phyloP scores from a whole-genome alignment of 2,113 vertebrate species.

The Diphyllodes magnificus region DNA sequence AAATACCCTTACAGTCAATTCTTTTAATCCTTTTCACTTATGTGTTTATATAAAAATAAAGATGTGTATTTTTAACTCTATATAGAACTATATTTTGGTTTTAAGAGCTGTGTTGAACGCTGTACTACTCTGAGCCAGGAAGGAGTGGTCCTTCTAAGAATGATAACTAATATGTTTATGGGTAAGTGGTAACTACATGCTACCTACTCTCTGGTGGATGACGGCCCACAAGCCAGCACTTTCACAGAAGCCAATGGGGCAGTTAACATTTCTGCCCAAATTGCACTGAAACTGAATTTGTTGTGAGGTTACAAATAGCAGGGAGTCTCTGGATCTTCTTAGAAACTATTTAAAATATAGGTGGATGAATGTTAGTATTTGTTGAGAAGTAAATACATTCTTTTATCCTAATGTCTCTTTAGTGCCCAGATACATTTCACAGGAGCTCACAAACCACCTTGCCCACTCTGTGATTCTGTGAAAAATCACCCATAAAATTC shows the following conservation, averaged over 20 bases:
- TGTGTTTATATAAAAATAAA: not conserved
- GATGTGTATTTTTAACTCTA: not conserved
- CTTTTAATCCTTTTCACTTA: not conserved
- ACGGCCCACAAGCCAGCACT: not conserved
- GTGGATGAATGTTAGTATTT: not conserved
- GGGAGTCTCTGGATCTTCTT: not conserved
- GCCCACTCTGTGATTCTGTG: not conserved
- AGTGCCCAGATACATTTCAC: not conserved
- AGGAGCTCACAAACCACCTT: not conserved
- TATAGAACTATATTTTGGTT: not conserved
- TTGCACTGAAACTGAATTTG: not conserved
- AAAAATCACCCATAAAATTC: not conserved
- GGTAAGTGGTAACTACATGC: not conserved
- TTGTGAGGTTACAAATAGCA: not conserved
- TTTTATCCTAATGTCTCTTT: not conserved
- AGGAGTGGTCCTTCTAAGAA: not conserved
- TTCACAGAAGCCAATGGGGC: not conserved
- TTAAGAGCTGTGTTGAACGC: not conserved
- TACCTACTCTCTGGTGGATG: not conserved
- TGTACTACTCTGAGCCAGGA: not conserved
- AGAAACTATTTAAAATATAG: not conserved
- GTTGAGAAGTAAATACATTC: not conserved
- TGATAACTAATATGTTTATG: not conserved
- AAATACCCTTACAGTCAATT: not conserved
- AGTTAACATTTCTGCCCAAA: not conserved